Base-by-base conservation (phyloP, 2,113 vertebrate species). In the Sapajus apella region DNA sequence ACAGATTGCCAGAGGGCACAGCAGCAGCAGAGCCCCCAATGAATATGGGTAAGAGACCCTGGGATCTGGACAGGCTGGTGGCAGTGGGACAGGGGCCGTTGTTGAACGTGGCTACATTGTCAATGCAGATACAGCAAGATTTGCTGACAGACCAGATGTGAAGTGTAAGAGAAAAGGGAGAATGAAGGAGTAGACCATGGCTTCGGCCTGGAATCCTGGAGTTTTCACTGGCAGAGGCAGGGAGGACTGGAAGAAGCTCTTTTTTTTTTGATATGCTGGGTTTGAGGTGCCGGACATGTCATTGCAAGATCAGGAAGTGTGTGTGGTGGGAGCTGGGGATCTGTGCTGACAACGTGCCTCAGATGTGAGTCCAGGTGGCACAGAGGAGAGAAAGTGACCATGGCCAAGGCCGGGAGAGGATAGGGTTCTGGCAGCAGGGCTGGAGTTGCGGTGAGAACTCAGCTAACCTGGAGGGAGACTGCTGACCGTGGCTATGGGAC, bases 401-500 rank as follows among this genome's bases (percentile, higher is more conserved):
- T n/a, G 1, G 73, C 40, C 47, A 76, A 72, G 17, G 27, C 4
- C 2, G 52, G 0, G 14, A 18, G 30, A 14, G 32, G 32, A 47
- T 6, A 23, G 8, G 43, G 18, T 12, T 32, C 18, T 68, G 11
- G 37, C 8, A 11, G 61, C 35, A 25, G 47, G 52, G 27, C 32
- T 21, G 11, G 40, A 37, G 43, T 7, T 32, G 3, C 0, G 4
- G 23, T 11, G 4, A 45, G 27, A 32, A 61, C 3, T 5, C n/a
- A 45, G 72, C 25, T 68, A 6, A 37, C 3, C 6, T n/a, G 13
- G 18, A 32, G 52, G 20, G 27, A 56, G 25, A 9, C 4, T 45
- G 16, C 3, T 12, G 32, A 17, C 47, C 27, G 13, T 2, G 7
- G 50, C 30, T 21, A 8, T 32, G 45, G 35, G 10, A 40, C 58